Evolutionary conservation across 2,888 invertebrate species (phyloP).

Genomic region (Dioctria linearis): DNA sequence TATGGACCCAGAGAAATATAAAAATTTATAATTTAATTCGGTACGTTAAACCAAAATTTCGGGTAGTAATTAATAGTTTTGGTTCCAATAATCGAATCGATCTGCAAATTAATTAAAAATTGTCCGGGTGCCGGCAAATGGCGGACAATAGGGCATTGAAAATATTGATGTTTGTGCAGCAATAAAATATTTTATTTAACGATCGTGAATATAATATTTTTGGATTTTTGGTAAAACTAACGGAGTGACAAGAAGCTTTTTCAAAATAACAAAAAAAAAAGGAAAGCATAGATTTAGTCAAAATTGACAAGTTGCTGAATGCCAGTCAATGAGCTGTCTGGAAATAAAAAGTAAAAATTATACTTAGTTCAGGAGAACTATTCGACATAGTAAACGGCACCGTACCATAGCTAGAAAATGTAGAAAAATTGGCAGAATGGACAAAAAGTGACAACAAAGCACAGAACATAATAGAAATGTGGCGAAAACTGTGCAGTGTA

Average conservation of each 20-base stretch:
- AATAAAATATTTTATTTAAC: too few relatives aligned
- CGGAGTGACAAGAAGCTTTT: too few relatives aligned
- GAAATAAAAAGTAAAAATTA: constrained; percentile 43
- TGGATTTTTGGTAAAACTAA: too few relatives aligned
- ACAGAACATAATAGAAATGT: constrained; percentile 47
- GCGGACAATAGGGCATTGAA: too few relatives aligned
- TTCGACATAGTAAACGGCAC: constrained; percentile 36
- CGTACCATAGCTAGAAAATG: background rate
- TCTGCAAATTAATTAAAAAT: too few relatives aligned
- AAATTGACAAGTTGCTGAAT: constrained; percentile 48
- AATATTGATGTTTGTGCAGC: too few relatives aligned
- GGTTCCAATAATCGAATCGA: too few relatives aligned
- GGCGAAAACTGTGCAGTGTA: constrained; percentile 7
- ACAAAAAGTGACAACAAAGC: constrained; percentile 42
- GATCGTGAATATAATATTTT: too few relatives aligned
- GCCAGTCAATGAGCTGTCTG: constrained; percentile 47
- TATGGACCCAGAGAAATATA: constrained; percentile 44
- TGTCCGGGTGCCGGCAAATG: too few relatives aligned
- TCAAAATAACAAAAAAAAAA: background rate
- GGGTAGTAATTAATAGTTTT: background rate
- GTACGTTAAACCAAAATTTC: background rate
- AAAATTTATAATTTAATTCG: background rate
- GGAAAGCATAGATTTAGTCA: constrained; percentile 46
- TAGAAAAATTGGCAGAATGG: background rate
- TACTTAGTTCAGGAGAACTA: constrained; percentile 42